phyloP scores from a whole-genome alignment of 1,140 invertebrate genomes.

The Trichoplusia ni region DNA sequence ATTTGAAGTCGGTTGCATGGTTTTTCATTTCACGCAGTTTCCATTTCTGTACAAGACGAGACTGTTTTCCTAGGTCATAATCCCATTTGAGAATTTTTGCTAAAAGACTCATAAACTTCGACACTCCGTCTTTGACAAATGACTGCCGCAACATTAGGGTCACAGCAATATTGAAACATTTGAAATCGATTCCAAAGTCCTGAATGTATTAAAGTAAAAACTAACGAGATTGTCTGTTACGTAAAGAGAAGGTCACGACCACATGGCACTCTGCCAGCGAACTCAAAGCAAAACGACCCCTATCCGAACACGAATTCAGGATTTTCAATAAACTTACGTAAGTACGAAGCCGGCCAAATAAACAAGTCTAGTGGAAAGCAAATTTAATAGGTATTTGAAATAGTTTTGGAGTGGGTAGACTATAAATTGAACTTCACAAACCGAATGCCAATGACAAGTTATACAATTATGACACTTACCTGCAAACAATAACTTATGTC shows the following conservation, averaged over 20 bases:
- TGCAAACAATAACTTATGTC: too few relatives aligned
- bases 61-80: too few relatives aligned
- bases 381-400: background rate
- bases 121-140: too few relatives aligned
- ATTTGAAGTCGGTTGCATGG: too few relatives aligned
- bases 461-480: too few relatives aligned
- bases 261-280: background rate
- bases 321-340: slow-evolving; percentile 12
- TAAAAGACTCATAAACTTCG: too few relatives aligned
- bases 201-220: background rate
- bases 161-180: background rate
- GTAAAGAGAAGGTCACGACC: slow-evolving; percentile 14
- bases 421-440: too few relatives aligned
- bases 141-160: too few relatives aligned
- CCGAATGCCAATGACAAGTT: too few relatives aligned
- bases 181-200: background rate
- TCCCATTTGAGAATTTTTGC: too few relatives aligned
- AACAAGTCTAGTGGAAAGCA: background rate
- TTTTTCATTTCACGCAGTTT: too few relatives aligned
- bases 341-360: background rate
- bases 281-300: background rate
- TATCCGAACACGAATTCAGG: background rate
- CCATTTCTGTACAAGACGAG: too few relatives aligned
- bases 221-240: background rate
- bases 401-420: background rate